These are phyloP conservation scores for Drosophila nigromelanica DNA, from an alignment of 1,140 invertebrate species.

Conservation along the genomic window DNA sequence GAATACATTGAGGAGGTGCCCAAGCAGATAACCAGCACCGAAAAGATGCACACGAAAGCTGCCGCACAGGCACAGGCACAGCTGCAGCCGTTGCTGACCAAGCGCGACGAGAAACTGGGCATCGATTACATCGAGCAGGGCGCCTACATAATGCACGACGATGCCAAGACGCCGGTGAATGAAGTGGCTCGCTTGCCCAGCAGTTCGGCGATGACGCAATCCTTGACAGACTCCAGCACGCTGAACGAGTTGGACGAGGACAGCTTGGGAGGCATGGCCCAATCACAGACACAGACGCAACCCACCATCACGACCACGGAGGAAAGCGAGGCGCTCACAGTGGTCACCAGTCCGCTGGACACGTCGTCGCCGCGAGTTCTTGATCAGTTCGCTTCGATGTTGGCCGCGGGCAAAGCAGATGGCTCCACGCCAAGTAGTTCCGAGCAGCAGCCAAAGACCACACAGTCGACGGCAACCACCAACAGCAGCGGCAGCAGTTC, in stretches of 20 bases:
- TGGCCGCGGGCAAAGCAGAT: constrained; percentile 56
- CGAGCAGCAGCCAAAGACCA: constrained; percentile 74
- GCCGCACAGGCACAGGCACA: neutral
- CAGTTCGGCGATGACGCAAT: constrained; percentile 69
- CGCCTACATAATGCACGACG: constrained; percentile 81
- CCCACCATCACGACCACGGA: constrained; percentile 85
- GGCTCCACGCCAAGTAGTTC: constrained; percentile 75
- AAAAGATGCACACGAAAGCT: constrained; percentile 10
- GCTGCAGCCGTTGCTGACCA: constrained; percentile 49
- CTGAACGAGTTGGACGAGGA: constrained; percentile 86
- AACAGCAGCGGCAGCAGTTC: constrained; percentile 57
- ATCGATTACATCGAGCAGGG: constrained; percentile 86
- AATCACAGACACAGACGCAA: constrained; percentile 62
- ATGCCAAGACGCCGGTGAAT: constrained; percentile 82
- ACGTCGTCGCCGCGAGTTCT: constrained; percentile 75
- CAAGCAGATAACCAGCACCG: constrained; percentile 30
- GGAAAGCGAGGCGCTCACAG: constrained; percentile 85
- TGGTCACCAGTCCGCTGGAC: constrained; percentile 85
- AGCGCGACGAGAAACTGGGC: constrained; percentile 73
- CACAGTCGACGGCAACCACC: constrained; percentile 56
- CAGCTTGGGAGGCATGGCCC: constrained; percentile 83
- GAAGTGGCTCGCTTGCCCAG: constrained; percentile 50
- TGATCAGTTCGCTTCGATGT: constrained; percentile 63
- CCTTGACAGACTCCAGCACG: constrained; percentile 76
- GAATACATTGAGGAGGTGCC: constrained; percentile 86